These are phyloP conservation scores for Drosophila percnosoma DNA, from an alignment of 2,888 invertebrate species.

Conservation along the genomic window DNA sequence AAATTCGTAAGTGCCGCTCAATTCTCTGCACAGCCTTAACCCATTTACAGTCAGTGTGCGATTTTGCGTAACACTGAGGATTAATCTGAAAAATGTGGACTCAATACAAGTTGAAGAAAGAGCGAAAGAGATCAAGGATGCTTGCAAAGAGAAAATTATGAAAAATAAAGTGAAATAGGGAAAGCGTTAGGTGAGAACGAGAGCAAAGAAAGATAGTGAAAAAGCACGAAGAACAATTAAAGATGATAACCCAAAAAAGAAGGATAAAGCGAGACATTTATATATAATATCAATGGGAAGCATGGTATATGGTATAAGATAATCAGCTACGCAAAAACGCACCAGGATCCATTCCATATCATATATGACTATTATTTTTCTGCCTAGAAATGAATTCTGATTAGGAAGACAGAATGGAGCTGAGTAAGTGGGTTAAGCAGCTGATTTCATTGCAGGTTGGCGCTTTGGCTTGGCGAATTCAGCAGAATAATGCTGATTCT, in stretches of 20 bases:
- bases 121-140: background rate
- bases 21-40: conserved; percentile 11
- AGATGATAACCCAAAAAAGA: background rate
- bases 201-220: background rate
- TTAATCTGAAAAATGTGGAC: background rate
- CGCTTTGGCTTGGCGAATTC: conserved; percentile 1
- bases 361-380: background rate
- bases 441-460: background rate
- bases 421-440: conserved; percentile 4
- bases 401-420: background rate
- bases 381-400: background rate
- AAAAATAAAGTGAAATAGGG: background rate
- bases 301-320: background rate
- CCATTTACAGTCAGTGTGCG: conserved; percentile 6
- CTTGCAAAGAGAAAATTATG: background rate
- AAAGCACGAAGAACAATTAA: background rate
- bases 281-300: too few species aligned
- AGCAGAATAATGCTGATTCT: background rate
- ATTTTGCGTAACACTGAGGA: background rate
- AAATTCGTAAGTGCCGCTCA: conserved; percentile 12
- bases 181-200: background rate
- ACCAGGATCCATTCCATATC: background rate
- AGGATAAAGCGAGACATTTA: background rate
- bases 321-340: background rate
- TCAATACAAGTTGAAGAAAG: background rate